Conservation (phyloP, 2,113 vertebrate genomes). For the Chaenogobius annularis region DNA sequence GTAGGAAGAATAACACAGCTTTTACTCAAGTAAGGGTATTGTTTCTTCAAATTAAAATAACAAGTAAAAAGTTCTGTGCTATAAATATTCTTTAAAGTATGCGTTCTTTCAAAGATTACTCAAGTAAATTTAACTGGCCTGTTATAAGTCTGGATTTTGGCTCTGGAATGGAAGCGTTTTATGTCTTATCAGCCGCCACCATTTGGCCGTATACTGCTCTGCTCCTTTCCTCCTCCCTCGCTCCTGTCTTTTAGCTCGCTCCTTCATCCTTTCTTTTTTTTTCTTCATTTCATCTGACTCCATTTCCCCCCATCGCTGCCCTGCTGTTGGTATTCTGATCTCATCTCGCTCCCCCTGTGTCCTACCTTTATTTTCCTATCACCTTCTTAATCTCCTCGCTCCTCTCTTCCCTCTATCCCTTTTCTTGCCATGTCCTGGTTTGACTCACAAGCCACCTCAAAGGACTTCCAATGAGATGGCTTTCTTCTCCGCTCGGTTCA, state of each 20-base stretch:
- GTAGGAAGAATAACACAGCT: not conserved
- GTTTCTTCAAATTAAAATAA: not conserved
- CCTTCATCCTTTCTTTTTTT: constrained; percentile 9
- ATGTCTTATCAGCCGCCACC: constrained; percentile 66
- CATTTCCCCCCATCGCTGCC: constrained; percentile 6
- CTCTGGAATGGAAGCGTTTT: constrained; percentile 47
- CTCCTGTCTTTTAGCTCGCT: constrained; percentile 23
- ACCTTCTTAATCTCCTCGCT: constrained; percentile 15
- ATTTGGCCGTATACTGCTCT: constrained; percentile 56
- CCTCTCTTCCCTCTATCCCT: constrained; percentile 1
- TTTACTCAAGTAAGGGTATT: not conserved
- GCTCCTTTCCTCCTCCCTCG: constrained; percentile 25
- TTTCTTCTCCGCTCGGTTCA: constrained; percentile 13
- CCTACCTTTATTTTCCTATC: constrained; percentile 9
- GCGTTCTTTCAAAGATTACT: not conserved
- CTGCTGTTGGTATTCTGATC: constrained; percentile 44
- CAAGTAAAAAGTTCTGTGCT: not conserved
- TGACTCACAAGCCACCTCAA: constrained; percentile 18
- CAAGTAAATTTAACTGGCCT: not conserved
- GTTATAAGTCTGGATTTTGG: constrained; percentile 6
- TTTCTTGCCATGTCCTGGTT: constrained; percentile 8
- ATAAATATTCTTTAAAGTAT: not conserved
- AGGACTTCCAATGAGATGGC: constrained; percentile 15
- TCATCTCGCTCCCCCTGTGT: constrained; percentile 20
- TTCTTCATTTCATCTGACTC: constrained; percentile 26